These are phyloP conservation scores for Chondrosia reniformis DNA, from an alignment of 37 sponge, comb jelly and placozoan species.

Conservation along the genomic window DNA sequence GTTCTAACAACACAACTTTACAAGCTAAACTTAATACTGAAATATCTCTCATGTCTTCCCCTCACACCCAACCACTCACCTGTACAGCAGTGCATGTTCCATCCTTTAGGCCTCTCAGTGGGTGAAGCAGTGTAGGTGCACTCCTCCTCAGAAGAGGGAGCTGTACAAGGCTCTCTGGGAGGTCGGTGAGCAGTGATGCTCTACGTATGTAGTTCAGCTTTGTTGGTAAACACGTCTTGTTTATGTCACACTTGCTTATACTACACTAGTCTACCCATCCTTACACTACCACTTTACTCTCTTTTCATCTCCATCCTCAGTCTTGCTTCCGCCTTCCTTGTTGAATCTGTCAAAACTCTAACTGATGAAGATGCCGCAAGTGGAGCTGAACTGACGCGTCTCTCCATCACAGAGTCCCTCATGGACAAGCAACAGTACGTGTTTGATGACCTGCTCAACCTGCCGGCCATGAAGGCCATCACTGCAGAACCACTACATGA, in stretches of 20 bases:
- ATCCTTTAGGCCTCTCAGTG: neutral
- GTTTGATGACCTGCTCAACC: slow-evolving; percentile 6
- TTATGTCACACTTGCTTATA: no score
- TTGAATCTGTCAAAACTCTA: neutral
- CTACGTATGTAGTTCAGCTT: neutral
- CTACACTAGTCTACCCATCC: no score
- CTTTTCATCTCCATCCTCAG: neutral
- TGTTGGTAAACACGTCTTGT: neutral
- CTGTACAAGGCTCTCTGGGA: slow-evolving; percentile 6
- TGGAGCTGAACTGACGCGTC: neutral
- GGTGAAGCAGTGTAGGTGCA: slow-evolving; percentile 6
- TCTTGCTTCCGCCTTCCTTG: neutral
- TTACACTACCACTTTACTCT: neutral
- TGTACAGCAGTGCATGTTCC: no score
- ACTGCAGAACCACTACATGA: slow-evolving; percentile 2
- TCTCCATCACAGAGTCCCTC: neutral
- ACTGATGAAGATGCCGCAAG: neutral
- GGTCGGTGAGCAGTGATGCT: neutral
- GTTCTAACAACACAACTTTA: no score
- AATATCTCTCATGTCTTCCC: no score
- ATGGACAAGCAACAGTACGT: slow-evolving; percentile 10
- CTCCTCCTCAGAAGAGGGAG: neutral
- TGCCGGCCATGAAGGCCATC: slow-evolving; percentile 10
- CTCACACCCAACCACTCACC: no score
- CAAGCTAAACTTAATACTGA: no score